phyloP scores from a whole-genome alignment of 2,888 invertebrate species.

The Andrena marginata region DNA sequence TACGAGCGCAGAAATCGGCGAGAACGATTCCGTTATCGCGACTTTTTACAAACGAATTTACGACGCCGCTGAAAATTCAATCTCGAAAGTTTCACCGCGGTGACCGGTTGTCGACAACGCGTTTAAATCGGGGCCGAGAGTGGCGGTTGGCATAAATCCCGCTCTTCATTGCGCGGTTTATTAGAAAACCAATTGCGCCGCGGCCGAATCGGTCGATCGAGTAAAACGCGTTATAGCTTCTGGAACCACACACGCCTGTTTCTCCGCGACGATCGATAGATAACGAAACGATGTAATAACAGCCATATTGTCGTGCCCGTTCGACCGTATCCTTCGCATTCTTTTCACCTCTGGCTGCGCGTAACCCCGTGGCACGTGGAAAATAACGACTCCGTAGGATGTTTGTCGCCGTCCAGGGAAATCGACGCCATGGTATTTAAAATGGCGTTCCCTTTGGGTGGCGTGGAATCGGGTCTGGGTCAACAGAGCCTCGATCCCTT shows the following conservation, averaged over 20 bases:
- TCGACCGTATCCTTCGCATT: conserved; percentile 69
- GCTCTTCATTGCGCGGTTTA: conserved; percentile 65
- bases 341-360: conserved; percentile 47
- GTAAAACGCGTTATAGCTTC: conserved; percentile 61
- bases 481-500: conserved; percentile 55
- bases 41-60: conserved; percentile 36
- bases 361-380: conserved; percentile 49
- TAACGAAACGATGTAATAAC: conserved; percentile 71
- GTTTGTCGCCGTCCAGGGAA: conserved; percentile 9
- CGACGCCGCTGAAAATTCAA: conserved; percentile 34
- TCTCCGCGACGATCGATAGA: conserved; percentile 59
- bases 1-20: conserved; percentile 27
- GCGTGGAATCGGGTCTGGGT: conserved; percentile 58
- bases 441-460: neutral
- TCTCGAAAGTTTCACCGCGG: conserved; percentile 42
- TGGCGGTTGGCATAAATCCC: conserved; percentile 58
- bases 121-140: conserved; percentile 32
- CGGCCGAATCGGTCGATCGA: conserved; percentile 52
- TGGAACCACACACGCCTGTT: conserved; percentile 46
- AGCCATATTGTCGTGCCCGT: conserved; percentile 58
- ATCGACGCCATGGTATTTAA: conserved; percentile 1
- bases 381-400: conserved; percentile 38
- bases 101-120: conserved; percentile 31
- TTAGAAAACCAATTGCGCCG: conserved; percentile 58
- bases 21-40: conserved; percentile 13